Evolutionary conservation across 1,140 invertebrate genomes (phyloP), one percentile per base, ranked within the genome.

Genomic region (Drosophila trapezifrons): DNA sequence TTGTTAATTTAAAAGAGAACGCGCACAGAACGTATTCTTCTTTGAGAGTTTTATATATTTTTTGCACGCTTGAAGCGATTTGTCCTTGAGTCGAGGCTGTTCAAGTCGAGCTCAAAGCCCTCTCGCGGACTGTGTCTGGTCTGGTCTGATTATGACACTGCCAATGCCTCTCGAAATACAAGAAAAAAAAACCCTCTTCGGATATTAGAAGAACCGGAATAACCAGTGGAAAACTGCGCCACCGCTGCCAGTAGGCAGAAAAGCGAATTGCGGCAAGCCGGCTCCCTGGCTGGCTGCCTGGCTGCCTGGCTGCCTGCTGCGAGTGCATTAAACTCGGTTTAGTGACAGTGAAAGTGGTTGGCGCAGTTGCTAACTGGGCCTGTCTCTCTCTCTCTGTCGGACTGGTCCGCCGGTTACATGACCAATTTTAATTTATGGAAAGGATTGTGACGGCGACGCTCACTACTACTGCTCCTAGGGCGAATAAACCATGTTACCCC

Each of bases 331-430:
- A 87, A 87, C 83, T 81, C 83, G 79, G 79, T 64, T 54, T 78
- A 87, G 74, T 78, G 83, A 83, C 70, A 87, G 83, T 87, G 83
- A 87, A 87, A 87, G 83, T 87, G 83, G 83, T 87, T 82, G 55
- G 62, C 64, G 57, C 77, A 79, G 55, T 72, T 64, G 54, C 54
- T 78, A 79, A 63, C 47, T 78, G 76, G 52, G 76, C 43, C 22
- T 64, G 56, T 49, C 51, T 54, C 49, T 52, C 29, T n/a, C n/a
- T 12, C 17, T 37, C 29, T 35, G 29, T 9, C 13, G 51, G 42
- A 51, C 57, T 64, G 69, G 49, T 49, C 43, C 15, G 38, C 20
- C 66, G 43, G 54, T 72, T 72, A 71, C 69, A 72, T 72, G 69
- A 72, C 69, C 65, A 72, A 72, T 72, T 72, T 72, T 49, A 71